Evolutionary conservation across 1,140 invertebrate genomes (phyloP).

Genomic region (Pachypsylla venusta): DNA sequence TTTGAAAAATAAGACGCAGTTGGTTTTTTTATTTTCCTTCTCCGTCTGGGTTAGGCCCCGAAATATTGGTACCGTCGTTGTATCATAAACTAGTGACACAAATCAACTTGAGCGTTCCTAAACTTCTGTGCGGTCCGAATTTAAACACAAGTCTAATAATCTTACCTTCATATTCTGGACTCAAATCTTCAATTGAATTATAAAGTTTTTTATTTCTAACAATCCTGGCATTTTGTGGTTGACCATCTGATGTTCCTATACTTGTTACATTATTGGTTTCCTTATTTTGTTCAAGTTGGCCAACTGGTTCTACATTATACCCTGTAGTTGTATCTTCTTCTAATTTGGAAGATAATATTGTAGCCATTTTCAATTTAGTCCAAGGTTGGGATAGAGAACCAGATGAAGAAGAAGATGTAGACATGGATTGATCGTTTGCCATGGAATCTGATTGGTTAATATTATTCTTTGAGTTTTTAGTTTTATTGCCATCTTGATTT

Average conservation of each 20-base stretch:
- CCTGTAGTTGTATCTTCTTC: not conserved
- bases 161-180: conserved; percentile 53
- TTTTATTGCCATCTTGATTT: too few species aligned
- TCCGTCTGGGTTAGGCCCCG: too few species aligned
- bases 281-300: not conserved
- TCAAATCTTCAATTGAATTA: conserved; percentile 65
- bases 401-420: not conserved
- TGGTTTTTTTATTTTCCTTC: too few species aligned
- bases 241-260: not conserved
- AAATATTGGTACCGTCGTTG: too few species aligned
- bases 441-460: too few species aligned
- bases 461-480: too few species aligned
- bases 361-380: conserved; percentile 40
- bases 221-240: conserved; percentile 4
- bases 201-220: conserved; percentile 32
- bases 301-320: not conserved
- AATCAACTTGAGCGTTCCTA: too few species aligned
- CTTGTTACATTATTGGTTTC: not conserved
- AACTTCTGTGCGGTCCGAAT: too few species aligned
- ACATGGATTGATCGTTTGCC: not conserved
- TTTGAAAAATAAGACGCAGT: too few species aligned
- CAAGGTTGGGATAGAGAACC: conserved; percentile 35
- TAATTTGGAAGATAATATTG: conserved; percentile 26
- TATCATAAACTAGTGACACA: too few species aligned
- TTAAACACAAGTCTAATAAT: not conserved